Evolutionary conservation across 2,888 invertebrate genomes (phyloP), one percentile per base, ranked within the genome.

Genomic region (Yponomeuta cagnagella): DNA sequence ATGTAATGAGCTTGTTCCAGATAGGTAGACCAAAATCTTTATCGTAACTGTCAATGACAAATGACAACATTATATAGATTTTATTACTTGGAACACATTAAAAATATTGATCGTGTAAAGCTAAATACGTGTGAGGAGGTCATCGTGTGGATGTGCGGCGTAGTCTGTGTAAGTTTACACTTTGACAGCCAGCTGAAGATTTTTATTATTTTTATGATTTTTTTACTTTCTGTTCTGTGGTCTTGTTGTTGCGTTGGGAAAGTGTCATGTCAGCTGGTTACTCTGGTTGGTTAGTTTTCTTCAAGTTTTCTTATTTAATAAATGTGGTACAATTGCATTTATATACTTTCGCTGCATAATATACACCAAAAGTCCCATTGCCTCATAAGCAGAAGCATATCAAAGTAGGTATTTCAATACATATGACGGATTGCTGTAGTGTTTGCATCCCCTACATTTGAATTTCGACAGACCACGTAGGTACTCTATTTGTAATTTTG

Each of bases 231-330:
- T 8, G 10, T 9, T 8, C 52, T 52, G 52, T 9, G 4, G 2
- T 4, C 10, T 52, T 52, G 52, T 52, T 52, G 52, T 52, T 52
- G 52, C 52, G 52, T 67, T 37, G 67, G 37, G 37, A 67, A 67
- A 43, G 43, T 67, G 67, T 43, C 43, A 67, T 67, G 67, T 67
- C 67, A 67, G 67, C 67, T 67, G 67, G 67, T 23, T 23, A 23
- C 2, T 33, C 33, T 4, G 33, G 33, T 5, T 43, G 43, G 43
- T 68, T 67, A 43, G 68, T 68, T 48, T 68, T 68, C 68, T 68
- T 2, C 15, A 66, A 9, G 12, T 37, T 68, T 48, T 67, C 10
- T 43, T 67, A 10, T 23, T 67, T 3, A 67, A 64, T 10, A 30
- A 64, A 10, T 64, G 1, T 8, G 0, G 23, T 9, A n/a, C 9